Evolutionary conservation across 2,888 invertebrate genomes (phyloP).

Genomic region (Drosophila seclusa): DNA sequence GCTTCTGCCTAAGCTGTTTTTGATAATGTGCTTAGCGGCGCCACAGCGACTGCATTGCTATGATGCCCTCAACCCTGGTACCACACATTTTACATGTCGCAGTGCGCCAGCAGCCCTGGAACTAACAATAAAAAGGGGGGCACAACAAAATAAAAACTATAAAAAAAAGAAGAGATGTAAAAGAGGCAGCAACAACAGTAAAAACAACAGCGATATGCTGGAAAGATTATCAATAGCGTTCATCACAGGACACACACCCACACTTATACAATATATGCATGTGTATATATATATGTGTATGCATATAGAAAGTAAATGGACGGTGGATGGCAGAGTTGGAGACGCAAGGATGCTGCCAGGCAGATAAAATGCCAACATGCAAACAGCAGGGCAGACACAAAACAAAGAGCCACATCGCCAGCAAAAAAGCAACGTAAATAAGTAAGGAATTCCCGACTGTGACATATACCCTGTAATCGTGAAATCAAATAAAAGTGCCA

Average conservation of each 20-base stretch:
- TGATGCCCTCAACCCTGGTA: constrained; percentile 25
- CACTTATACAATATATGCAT: neutral
- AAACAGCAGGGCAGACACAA: constrained; percentile 17
- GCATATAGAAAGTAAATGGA: constrained; percentile 31
- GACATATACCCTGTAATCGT: constrained; percentile 20
- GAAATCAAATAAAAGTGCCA: neutral
- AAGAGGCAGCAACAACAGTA: constrained; percentile 29
- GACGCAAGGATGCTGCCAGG: constrained; percentile 36
- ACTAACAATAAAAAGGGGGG: constrained; percentile 42
- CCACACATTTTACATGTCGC: constrained; percentile 35
- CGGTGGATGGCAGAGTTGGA: constrained; percentile 19
- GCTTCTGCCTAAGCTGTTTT: constrained; percentile 31
- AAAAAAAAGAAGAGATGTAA: constrained; percentile 27
- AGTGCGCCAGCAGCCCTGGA: constrained; percentile 35
- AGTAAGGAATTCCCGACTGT: neutral
- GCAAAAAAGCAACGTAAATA: constrained; percentile 2
- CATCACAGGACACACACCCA: constrained; percentile 43
- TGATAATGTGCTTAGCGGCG: constrained; percentile 47
- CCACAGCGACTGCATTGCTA: constrained; percentile 17
- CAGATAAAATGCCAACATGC: constrained; percentile 43
- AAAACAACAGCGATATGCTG: constrained; percentile 33
- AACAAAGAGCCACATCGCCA: constrained; percentile 35
- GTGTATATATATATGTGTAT: neutral
- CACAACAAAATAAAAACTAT: neutral
- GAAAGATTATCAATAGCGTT: constrained; percentile 67